Evolutionary conservation across 2,888 invertebrate species (phyloP).

Genomic region (Melinaea marsaeus): DNA sequence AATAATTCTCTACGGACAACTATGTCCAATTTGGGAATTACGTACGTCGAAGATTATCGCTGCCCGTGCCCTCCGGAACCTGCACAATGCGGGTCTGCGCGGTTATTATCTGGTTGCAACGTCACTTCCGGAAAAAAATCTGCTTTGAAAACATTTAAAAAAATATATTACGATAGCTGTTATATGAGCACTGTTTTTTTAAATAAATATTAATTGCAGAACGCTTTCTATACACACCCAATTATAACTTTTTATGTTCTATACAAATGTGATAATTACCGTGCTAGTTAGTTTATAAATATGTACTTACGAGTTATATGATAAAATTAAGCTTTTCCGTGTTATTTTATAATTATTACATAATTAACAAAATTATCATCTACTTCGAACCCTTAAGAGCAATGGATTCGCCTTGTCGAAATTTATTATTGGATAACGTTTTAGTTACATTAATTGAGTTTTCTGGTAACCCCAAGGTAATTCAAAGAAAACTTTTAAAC

Average conservation of each 20-base stretch:
- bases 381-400: background rate
- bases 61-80: constrained; percentile 63
- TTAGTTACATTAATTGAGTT: constrained; percentile 12
- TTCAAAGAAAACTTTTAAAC: background rate
- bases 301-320: no score
- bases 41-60: constrained; percentile 71
- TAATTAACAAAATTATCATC: background rate
- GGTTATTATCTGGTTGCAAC: constrained; percentile 71
- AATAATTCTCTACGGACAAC: constrained; percentile 39
- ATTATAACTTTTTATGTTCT: no score
- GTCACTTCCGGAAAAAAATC: constrained; percentile 58
- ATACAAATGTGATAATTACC: no score
- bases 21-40: constrained; percentile 63
- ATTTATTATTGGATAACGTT: constrained; percentile 1
- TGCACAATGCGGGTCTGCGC: constrained; percentile 60
- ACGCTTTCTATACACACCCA: no score
- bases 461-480: constrained; percentile 10
- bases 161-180: background rate
- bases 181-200: no score
- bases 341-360: background rate
- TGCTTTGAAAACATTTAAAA: constrained; percentile 11
- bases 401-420: background rate
- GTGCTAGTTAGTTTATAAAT: no score
- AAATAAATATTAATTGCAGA: no score
- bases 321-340: no score